These are phyloP conservation scores for Betta splendens DNA, from an alignment of 2,797 vertebrate genomes.

Conservation along the genomic window DNA sequence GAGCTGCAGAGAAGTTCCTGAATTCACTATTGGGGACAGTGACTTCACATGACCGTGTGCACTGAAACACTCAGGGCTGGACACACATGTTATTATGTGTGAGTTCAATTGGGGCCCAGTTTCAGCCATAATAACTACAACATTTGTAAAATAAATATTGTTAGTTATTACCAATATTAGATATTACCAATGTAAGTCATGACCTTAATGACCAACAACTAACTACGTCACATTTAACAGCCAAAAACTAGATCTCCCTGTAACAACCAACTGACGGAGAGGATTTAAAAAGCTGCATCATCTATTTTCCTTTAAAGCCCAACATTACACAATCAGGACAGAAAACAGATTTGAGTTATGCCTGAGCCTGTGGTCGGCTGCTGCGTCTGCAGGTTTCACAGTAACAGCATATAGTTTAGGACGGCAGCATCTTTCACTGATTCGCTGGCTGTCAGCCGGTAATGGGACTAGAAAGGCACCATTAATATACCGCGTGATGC, in stretches of 20 bases:
- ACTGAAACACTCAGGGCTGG: constrained; percentile 30
- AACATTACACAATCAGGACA: constrained; percentile 7
- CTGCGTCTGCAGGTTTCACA: constrained; percentile 53
- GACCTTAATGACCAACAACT: background rate
- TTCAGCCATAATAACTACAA: background rate
- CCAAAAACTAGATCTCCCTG: background rate
- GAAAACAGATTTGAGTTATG: constrained; percentile 47
- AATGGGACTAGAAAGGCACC: constrained; percentile 48
- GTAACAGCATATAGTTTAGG: constrained; percentile 44
- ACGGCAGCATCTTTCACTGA: constrained; percentile 51
- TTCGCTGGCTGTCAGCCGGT: constrained; percentile 54
- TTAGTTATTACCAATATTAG: background rate
- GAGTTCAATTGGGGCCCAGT: too few species aligned
- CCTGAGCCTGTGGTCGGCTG: constrained; percentile 26
- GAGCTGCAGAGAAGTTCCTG: constrained; percentile 43
- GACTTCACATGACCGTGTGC: constrained; percentile 36
- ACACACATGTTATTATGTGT: too few species aligned
- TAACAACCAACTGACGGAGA: background rate
- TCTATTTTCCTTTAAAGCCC: background rate
- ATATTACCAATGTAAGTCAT: background rate
- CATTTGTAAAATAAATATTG: constrained; percentile 8
- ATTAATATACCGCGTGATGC: constrained; percentile 39
- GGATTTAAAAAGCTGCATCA: background rate
- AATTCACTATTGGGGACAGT: constrained; percentile 63
- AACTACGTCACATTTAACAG: too few species aligned